Percentiles rank a stretch among this genome's conserved stretches.
phyloP scores from a whole-genome alignment of 2,888 invertebrate genomes.

The Zygothrica quintamaculata region DNA sequence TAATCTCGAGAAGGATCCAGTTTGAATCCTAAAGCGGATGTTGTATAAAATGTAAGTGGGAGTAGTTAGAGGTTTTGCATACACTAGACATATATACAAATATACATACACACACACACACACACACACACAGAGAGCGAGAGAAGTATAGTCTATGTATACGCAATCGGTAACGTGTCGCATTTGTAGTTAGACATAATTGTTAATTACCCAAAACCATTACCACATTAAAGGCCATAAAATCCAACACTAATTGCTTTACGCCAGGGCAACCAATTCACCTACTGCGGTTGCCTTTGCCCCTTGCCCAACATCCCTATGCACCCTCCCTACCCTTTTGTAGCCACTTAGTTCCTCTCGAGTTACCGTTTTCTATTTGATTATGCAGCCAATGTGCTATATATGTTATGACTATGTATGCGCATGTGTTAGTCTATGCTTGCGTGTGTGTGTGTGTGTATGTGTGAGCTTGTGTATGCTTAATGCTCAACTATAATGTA shows the following conservation, averaged over 20 bases:
- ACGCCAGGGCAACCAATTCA: constrained; percentile 52
- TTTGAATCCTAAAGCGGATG: constrained; percentile 13
- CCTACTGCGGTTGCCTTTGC: neutral
- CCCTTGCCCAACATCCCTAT: no score
- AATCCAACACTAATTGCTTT: constrained; percentile 81
- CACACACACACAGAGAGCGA: constrained; percentile 27
- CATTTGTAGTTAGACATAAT: constrained; percentile 81
- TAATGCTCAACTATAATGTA: constrained; percentile 66
- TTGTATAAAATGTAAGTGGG: neutral
- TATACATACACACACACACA: constrained; percentile 13
- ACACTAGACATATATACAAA: constrained; percentile 25
- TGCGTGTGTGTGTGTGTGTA: constrained; percentile 7
- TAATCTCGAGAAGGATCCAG: constrained; percentile 53
- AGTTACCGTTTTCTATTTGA: constrained; percentile 71
- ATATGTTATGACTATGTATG: no score
- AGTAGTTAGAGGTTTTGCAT: neutral
- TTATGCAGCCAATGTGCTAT: constrained; percentile 62
- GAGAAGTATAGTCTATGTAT: no score
- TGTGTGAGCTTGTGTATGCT: constrained; percentile 37
- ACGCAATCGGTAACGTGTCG: constrained; percentile 81
- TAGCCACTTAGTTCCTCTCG: constrained; percentile 18
- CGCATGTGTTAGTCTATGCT: constrained; percentile 6
- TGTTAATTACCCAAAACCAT: constrained; percentile 80
- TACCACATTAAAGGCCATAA: constrained; percentile 81
- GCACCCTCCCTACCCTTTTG: neutral